These are phyloP conservation scores for Passer domesticus DNA, from an alignment of 2,113 vertebrate species.

Conservation along the genomic window DNA sequence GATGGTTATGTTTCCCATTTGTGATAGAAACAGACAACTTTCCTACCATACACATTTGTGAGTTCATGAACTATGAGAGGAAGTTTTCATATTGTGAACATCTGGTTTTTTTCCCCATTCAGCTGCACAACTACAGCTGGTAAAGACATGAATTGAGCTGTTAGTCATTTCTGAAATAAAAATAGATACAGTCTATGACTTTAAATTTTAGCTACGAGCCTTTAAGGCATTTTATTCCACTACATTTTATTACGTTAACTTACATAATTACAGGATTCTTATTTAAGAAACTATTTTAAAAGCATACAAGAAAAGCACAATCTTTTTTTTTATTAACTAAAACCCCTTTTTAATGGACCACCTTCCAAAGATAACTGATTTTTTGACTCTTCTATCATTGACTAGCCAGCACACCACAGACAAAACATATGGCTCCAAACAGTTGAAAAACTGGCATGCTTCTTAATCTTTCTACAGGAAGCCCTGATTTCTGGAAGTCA, in stretches of 20 bases:
- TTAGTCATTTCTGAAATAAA: slow-evolving; percentile 53
- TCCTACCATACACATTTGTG: slow-evolving; percentile 10
- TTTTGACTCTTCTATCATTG: not conserved
- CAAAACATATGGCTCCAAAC: not conserved
- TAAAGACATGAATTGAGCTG: slow-evolving; percentile 14
- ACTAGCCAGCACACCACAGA: not conserved
- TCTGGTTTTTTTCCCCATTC: slow-evolving; percentile 23
- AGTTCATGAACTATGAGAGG: slow-evolving; percentile 62
- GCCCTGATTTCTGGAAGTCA: not conserved
- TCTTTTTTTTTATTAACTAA: not conserved
- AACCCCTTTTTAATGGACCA: not conserved
- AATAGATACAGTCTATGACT: slow-evolving; percentile 12
- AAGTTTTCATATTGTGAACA: slow-evolving; percentile 48
- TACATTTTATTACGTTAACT: not conserved
- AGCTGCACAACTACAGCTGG: slow-evolving; percentile 19
- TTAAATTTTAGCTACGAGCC: not conserved
- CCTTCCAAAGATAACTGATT: not conserved
- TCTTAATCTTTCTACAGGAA: not conserved
- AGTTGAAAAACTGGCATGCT: not conserved
- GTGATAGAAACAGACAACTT: not conserved
- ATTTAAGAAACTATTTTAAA: not conserved
- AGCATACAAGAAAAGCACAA: not conserved
- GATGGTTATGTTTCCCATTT: not conserved
- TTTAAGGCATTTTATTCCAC: not conserved
- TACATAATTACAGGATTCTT: not conserved